Conservation (phyloP, 2,113 vertebrate genomes). For the Serilophus lunatus region DNA sequence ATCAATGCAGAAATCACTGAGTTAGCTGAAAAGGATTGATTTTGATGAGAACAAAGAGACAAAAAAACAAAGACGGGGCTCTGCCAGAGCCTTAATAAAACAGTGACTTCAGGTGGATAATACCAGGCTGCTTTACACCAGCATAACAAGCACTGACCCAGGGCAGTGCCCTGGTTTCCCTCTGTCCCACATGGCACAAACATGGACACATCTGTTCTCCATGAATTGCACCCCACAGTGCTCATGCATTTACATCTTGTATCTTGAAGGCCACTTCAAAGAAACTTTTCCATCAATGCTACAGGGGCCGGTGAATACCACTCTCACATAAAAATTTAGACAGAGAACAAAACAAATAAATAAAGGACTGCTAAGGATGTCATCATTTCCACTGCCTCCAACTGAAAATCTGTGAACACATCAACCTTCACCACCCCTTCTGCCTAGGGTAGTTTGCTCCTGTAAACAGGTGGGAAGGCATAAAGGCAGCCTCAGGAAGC, state of each 20-base stretch:
- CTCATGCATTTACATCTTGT: background rate
- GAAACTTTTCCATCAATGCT: background rate
- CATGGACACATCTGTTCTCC: background rate
- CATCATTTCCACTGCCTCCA: background rate
- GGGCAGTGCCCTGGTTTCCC: background rate
- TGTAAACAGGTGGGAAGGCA: background rate
- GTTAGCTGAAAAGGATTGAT: background rate
- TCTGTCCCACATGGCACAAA: background rate
- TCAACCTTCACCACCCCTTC: background rate
- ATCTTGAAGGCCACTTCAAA: background rate
- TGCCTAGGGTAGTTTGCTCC: background rate
- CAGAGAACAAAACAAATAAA: background rate
- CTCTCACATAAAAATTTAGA: background rate
- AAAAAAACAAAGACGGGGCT: background rate
- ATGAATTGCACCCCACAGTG: background rate
- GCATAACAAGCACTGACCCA: background rate
- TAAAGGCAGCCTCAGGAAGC: background rate
- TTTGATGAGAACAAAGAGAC: background rate
- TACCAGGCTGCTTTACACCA: background rate
- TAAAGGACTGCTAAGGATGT: background rate
- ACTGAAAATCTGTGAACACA: background rate
- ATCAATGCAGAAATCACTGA: background rate
- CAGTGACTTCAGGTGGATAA: background rate
- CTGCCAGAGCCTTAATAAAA: background rate
- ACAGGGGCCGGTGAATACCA: background rate